Evolutionary conservation across 2,888 invertebrate species (phyloP).

Genomic region (Nymphalis urticae): DNA sequence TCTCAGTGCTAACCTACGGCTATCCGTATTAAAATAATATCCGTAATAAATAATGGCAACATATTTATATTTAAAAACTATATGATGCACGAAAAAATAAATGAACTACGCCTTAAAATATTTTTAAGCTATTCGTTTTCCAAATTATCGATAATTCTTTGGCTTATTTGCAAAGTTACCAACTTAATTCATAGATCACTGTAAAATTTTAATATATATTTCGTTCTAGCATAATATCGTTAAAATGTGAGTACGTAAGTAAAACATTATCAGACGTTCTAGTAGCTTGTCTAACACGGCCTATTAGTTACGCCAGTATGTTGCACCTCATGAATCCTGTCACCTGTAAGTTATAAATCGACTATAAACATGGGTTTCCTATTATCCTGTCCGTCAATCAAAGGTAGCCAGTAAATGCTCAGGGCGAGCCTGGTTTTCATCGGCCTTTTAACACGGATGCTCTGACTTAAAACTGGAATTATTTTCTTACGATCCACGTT

Average conservation of each 20-base stretch:
- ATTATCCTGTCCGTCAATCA: conserved; percentile 39
- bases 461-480: conserved; percentile 6
- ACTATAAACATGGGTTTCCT: conserved; percentile 37
- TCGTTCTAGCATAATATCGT: conserved; percentile 44
- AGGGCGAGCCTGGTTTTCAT: conserved; percentile 29
- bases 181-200: too few relatives aligned
- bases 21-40: too few relatives aligned
- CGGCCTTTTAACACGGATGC: conserved; percentile 16
- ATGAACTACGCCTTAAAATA: too few relatives aligned
- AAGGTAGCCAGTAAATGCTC: conserved; percentile 34
- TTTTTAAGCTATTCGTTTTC: too few relatives aligned
- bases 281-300: conserved; percentile 18
- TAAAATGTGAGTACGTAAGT: conserved; percentile 42
- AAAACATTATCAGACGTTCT: conserved; percentile 16
- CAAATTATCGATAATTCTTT: too few relatives aligned
- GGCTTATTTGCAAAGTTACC: too few relatives aligned
- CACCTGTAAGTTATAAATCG: conserved; percentile 40
- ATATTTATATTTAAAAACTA: too few relatives aligned
- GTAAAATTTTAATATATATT: not conserved
- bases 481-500: conserved; percentile 1
- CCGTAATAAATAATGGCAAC: too few relatives aligned
- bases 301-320: conserved; percentile 34
- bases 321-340: conserved; percentile 34
- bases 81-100: too few relatives aligned
- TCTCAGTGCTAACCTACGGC: too few relatives aligned